Conservation (phyloP, 2,113 vertebrate genomes). For the Numida meleagris region DNA sequence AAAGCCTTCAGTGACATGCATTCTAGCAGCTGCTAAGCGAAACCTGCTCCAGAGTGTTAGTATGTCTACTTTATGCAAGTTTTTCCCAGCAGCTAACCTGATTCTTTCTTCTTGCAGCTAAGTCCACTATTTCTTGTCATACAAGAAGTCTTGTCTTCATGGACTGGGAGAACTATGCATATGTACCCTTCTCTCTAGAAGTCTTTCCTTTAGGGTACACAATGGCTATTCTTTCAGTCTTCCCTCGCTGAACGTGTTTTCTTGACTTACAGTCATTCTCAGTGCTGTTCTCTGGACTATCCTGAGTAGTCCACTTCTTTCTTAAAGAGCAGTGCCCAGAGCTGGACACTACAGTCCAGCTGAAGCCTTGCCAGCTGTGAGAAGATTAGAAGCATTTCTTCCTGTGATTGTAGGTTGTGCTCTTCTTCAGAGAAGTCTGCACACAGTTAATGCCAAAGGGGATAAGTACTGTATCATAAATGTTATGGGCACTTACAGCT, state of each 20-base stretch:
- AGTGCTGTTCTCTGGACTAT: not conserved
- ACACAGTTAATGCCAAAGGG: not conserved
- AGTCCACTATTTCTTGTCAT: not conserved
- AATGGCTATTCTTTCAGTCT: not conserved
- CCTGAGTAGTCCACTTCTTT: not conserved
- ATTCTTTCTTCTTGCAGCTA: not conserved
- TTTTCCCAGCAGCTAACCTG: not conserved
- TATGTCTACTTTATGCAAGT: not conserved
- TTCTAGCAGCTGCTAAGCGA: not conserved
- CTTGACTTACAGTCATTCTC: not conserved
- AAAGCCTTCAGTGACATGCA: not conserved
- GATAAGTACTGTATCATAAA: not conserved
- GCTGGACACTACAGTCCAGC: not conserved
- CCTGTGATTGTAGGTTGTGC: not conserved
- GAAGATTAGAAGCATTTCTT: not conserved
- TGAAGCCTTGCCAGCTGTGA: not conserved
- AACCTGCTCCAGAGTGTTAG: not conserved
- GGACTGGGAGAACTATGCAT: not conserved
- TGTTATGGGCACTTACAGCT: not conserved
- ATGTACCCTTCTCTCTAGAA: not conserved
- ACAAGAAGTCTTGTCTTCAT: not conserved
- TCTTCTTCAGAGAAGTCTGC: not conserved
- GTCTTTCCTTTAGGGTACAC: not conserved
- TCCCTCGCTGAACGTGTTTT: accelerated
- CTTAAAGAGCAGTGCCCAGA: not conserved